Percentiles rank a stretch among this genome's conserved stretches.
Evolutionary conservation across 2,797 vertebrate genomes (phyloP).

Genomic region (Molothrus ater): DNA sequence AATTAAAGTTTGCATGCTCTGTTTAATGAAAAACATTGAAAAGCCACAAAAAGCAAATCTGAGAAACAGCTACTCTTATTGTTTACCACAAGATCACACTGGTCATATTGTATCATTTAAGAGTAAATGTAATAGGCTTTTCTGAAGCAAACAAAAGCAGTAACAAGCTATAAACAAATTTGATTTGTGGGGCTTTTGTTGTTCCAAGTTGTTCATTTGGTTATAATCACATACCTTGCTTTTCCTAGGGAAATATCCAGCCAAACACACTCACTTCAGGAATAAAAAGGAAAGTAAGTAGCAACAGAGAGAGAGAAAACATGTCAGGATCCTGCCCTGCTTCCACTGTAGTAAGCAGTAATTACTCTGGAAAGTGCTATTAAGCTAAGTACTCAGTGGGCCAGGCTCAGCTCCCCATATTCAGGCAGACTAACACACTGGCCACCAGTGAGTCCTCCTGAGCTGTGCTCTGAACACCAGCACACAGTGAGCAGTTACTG

Average conservation of each 20-base stretch:
- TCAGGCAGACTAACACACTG: not conserved
- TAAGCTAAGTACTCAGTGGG: not conserved
- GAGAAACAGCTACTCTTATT: slow-evolving; percentile 40
- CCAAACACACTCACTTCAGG: slow-evolving; percentile 37
- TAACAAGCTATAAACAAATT: slow-evolving; percentile 63
- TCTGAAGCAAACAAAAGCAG: slow-evolving; percentile 62
- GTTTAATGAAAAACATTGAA: slow-evolving; percentile 39
- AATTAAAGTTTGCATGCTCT: slow-evolving; percentile 49
- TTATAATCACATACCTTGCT: slow-evolving; percentile 50
- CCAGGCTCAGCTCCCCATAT: not conserved
- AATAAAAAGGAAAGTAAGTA: slow-evolving; percentile 50
- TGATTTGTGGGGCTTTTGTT: not conserved
- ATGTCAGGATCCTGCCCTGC: slow-evolving; percentile 10
- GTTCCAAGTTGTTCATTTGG: slow-evolving; percentile 45
- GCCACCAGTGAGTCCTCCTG: not conserved
- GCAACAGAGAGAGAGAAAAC: slow-evolving; percentile 18
- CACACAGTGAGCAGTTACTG: not conserved
- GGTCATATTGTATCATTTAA: slow-evolving; percentile 68
- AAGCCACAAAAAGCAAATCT: slow-evolving; percentile 31
- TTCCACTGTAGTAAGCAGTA: not conserved
- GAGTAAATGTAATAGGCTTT: slow-evolving; percentile 39
- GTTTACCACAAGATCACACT: slow-evolving; percentile 53
- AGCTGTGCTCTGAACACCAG: not conserved
- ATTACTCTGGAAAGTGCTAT: slow-evolving; percentile 27
- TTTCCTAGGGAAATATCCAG: slow-evolving; percentile 21